Evolutionary conservation across 2,888 invertebrate species (phyloP), one percentile per base, ranked within the genome.

Genomic region (Hedychridium roseum): DNA sequence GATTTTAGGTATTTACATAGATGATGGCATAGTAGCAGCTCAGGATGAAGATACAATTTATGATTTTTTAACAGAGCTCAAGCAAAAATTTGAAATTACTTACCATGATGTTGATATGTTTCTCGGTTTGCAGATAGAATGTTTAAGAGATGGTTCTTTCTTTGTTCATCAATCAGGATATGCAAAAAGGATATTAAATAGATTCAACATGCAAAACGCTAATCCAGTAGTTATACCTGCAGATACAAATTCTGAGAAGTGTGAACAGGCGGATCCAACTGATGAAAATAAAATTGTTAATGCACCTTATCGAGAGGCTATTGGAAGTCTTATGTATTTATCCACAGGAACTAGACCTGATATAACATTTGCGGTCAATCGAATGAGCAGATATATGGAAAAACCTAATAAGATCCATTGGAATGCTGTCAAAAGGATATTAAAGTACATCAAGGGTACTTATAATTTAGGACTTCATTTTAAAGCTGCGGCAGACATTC

Each of bases 1-100:
- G 0, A 50, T 55, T 34, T 14, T 55, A 20, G 7, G 50, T 1
- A n/a, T 57, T 9, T 55, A 57, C 32, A 43, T 59, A 36, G 53
- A 55, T 23, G 57, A 46, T 16, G 53, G 50, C 3, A 6, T 51
- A 12, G 9, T 51, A 11, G 50, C 51, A 3, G 48, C 43, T 36
- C 50, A 53, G 39, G 49, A 50, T 5, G 30, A 7, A 18, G 23
- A 31, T 9, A 45, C 50, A 37, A 6, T 50, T 15, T 9, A 27
- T 4, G 45, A 56, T 11, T 36, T 56, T 3, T 42, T 15, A 44
- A n/a, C n/a, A n/a, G n/a, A n/a, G n/a, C n/a, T n/a, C n/a, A n/a
- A n/a, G n/a, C n/a, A n/a, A n/a, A n/a, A n/a, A n/a, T n/a, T n/a
- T n/a, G n/a, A n/a, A n/a, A n/a, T n/a, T n/a, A n/a, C n/a, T n/a